These are phyloP conservation scores for Tachysurus vachellii DNA, from an alignment of 2,113 vertebrate genomes.

Conservation along the genomic window DNA sequence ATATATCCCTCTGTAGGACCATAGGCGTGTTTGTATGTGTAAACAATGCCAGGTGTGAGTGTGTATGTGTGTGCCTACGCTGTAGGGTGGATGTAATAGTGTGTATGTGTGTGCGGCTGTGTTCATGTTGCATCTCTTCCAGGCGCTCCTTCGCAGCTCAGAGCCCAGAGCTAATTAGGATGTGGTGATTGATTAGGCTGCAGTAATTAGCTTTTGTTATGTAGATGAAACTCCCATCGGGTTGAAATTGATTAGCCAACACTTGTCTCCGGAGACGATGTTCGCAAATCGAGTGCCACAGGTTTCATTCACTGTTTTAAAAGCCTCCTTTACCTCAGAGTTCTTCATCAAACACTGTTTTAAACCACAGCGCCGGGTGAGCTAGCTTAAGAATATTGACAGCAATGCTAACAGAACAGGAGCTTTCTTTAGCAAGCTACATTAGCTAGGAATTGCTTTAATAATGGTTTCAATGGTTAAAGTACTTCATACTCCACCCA, in stretches of 20 bases:
- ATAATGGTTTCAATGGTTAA: background rate
- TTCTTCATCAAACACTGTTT: constrained; percentile 52
- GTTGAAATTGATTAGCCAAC: constrained; percentile 54
- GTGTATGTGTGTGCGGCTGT: background rate
- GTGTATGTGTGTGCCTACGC: background rate
- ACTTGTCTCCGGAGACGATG: constrained; percentile 42
- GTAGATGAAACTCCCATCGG: constrained; percentile 57
- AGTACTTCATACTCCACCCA: background rate
- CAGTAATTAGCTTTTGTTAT: constrained; percentile 62
- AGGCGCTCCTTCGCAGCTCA: constrained; percentile 21
- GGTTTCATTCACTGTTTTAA: constrained; percentile 21
- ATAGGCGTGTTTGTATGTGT: constrained; percentile 35
- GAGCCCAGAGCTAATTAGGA: constrained; percentile 56
- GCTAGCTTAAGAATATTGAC: constrained; percentile 35
- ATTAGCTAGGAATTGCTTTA: too few species aligned
- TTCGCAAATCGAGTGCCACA: constrained; percentile 40
- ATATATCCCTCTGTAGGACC: constrained; percentile 22
- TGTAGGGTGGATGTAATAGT: background rate
- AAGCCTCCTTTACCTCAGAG: constrained; percentile 6
- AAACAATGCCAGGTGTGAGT: constrained; percentile 31
- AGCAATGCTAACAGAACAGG: constrained; percentile 12
- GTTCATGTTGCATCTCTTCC: constrained; percentile 1
- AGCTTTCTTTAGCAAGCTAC: background rate
- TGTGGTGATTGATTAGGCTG: constrained; percentile 58
- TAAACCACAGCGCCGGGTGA: constrained; percentile 24